These are phyloP conservation scores for Brachypterus glaber DNA, from an alignment of 2,888 invertebrate species.

Conservation along the genomic window DNA sequence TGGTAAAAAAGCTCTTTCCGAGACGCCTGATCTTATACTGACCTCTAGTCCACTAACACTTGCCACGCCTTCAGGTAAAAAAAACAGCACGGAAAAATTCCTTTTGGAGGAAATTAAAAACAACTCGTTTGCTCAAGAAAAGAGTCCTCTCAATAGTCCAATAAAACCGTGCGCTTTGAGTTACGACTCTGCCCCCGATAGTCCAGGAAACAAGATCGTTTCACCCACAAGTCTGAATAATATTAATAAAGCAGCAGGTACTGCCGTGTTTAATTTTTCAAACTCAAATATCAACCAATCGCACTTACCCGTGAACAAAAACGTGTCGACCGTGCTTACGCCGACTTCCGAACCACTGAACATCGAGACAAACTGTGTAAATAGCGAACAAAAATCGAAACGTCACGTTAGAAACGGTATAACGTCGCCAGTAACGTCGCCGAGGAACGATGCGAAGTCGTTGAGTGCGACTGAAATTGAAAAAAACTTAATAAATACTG, in stretches of 20 bases:
- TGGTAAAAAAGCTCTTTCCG: slow-evolving; percentile 25
- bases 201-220: slow-evolving; percentile 17
- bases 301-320: slow-evolving; percentile 23
- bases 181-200: slow-evolving; percentile 13
- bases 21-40: slow-evolving; percentile 44
- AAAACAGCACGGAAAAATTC: slow-evolving; percentile 23
- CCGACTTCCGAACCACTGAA: slow-evolving; percentile 26
- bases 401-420: slow-evolving; percentile 1
- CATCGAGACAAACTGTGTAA: slow-evolving; percentile 29
- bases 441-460: slow-evolving; percentile 22
- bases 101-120: slow-evolving; percentile 22
- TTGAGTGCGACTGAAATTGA: slow-evolving; percentile 56
- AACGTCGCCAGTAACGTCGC: slow-evolving; percentile 24
- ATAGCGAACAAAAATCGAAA: slow-evolving; percentile 7
- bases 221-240: slow-evolving; percentile 41
- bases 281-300: slow-evolving; percentile 31
- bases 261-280: slow-evolving; percentile 53
- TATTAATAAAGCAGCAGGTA: slow-evolving; percentile 58
- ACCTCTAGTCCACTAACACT: slow-evolving; percentile 31
- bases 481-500: slow-evolving; percentile 59
- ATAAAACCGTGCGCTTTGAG: slow-evolving; percentile 16
- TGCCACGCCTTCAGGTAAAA: slow-evolving; percentile 23
- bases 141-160: slow-evolving; percentile 22
- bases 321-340: slow-evolving; percentile 20
- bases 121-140: background rate